phyloP scores from a whole-genome alignment of 1,140 invertebrate genomes.

The Galendromus occidentalis region DNA sequence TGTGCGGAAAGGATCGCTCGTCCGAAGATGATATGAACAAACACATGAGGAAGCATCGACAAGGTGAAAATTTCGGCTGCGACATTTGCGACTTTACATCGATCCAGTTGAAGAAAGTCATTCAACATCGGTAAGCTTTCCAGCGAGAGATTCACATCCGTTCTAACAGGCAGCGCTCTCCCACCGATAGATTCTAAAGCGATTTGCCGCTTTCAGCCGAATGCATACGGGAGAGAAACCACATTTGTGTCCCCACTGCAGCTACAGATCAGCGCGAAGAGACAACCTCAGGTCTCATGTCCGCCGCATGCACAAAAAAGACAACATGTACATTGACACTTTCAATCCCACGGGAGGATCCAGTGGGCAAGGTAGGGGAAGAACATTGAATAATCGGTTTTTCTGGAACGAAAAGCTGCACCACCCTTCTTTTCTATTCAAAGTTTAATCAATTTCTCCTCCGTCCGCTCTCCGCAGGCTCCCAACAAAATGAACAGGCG shows the following conservation, averaged over 20 bases:
- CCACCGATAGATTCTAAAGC: background rate
- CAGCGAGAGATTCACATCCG: no score
- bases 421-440: no score
- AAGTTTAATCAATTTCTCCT: no score
- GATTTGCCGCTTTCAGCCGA: constrained; percentile 20
- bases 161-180: no score
- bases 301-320: constrained; percentile 36
- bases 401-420: no score
- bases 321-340: constrained; percentile 25
- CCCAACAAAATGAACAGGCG: no score
- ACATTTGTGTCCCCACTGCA: constrained; percentile 36
- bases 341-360: constrained; percentile 22
- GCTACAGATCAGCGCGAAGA: constrained; percentile 35
- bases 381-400: no score
- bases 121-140: constrained; percentile 16
- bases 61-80: constrained; percentile 36
- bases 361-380: no score
- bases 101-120: constrained; percentile 35
- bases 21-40: constrained; percentile 33
- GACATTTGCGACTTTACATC: constrained; percentile 37
- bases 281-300: constrained; percentile 37
- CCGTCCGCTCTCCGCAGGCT: no score
- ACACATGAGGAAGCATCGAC: constrained; percentile 36
- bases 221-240: constrained; percentile 41
- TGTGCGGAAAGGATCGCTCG: constrained; percentile 36